A percentile compares a stretch with the other conserved stretches of the same genome.
Conservation (phyloP, 2,888 invertebrate species). For the Dorcus hopei region DNA sequence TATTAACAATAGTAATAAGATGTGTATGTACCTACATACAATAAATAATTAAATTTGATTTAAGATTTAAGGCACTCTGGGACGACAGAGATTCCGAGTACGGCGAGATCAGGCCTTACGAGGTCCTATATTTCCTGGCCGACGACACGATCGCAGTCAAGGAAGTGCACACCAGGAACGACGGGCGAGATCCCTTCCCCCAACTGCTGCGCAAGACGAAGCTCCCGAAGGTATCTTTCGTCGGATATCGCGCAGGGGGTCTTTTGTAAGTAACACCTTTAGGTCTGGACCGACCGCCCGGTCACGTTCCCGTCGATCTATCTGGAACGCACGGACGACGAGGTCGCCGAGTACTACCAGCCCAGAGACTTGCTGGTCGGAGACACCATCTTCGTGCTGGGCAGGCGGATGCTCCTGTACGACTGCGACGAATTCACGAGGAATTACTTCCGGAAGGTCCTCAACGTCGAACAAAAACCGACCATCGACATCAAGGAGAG, state of each 20-base stretch:
- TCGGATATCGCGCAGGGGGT: not conserved
- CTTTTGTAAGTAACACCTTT: not conserved
- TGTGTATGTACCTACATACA: no score
- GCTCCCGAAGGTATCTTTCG: conserved; percentile 59
- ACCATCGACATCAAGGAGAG: conserved; percentile 40
- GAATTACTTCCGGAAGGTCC: conserved; percentile 58
- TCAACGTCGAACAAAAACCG: conserved; percentile 49
- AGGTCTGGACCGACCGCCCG: conserved; percentile 47
- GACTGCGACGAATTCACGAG: conserved; percentile 81
- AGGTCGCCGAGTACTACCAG: conserved; percentile 73
- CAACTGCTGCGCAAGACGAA: conserved; percentile 71
- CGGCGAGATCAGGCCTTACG: conserved; percentile 62
- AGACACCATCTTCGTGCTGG: conserved; percentile 65
- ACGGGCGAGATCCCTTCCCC: conserved; percentile 75
- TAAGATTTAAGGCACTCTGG: conserved; percentile 64
- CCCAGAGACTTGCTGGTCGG: conserved; percentile 77
- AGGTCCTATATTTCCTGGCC: conserved; percentile 73
- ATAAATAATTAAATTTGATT: no score
- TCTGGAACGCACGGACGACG: conserved; percentile 67
- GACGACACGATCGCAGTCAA: conserved; percentile 79
- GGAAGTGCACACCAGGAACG: conserved; percentile 68
- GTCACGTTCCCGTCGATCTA: conserved; percentile 64
- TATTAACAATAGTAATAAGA: no score
- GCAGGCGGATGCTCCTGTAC: conserved; percentile 68
- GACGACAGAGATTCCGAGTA: conserved; percentile 60